Evolutionary conservation across 2,113 vertebrate genomes (phyloP).

Genomic region (Cricetomys ansorgei): DNA sequence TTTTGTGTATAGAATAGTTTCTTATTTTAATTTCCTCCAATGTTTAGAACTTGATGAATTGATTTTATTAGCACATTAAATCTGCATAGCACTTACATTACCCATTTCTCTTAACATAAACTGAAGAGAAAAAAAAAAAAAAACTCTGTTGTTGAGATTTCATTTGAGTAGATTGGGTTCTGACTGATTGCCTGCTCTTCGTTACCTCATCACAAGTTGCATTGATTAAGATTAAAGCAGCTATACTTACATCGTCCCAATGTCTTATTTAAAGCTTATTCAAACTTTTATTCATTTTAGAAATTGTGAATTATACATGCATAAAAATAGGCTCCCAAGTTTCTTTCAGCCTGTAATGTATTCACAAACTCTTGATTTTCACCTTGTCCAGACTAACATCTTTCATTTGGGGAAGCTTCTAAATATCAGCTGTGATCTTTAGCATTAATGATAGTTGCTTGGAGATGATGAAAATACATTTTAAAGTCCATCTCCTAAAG

Average conservation of each 20-base stretch:
- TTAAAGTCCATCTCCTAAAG: not conserved
- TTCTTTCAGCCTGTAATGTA: constrained; percentile 61
- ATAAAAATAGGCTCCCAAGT: constrained; percentile 61
- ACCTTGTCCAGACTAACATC: not conserved
- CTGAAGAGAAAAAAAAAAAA: constrained; percentile 61
- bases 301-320: constrained; percentile 63
- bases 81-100: constrained; percentile 67
- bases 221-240: constrained; percentile 79
- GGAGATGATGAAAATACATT: not conserved
- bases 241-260: constrained; percentile 58
- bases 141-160: constrained; percentile 69
- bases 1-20: constrained; percentile 75
- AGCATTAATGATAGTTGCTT: not conserved
- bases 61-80: constrained; percentile 82
- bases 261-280: constrained; percentile 76
- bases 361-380: constrained; percentile 66
- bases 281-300: constrained; percentile 74
- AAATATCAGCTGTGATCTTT: constrained; percentile 32
- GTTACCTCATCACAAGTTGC: constrained; percentile 78
- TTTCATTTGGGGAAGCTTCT: constrained; percentile 45
- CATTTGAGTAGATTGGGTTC: constrained; percentile 76
- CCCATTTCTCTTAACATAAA: constrained; percentile 76
- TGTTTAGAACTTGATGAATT: constrained; percentile 78
- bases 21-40: constrained; percentile 75
- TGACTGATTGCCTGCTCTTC: constrained; percentile 80